phyloP scores from a whole-genome alignment of 2,888 invertebrate genomes.

The Pecten maximus region DNA sequence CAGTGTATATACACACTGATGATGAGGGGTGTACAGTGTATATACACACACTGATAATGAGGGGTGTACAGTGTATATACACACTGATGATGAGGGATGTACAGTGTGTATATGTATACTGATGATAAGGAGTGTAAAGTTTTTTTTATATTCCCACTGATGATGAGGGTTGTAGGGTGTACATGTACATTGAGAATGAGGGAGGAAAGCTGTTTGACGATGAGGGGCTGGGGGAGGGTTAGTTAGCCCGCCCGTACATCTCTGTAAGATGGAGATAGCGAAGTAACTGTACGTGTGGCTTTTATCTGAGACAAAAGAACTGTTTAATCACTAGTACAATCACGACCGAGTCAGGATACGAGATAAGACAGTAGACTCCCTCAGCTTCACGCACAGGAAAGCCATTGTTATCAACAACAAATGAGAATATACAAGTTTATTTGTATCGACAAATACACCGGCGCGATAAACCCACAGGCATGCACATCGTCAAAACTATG shows the following conservation, averaged over 20 bases:
- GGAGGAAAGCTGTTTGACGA: too few species aligned
- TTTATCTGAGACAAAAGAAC: slow-evolving; percentile 21
- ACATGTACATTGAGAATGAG: too few species aligned
- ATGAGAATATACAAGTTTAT: slow-evolving; percentile 35
- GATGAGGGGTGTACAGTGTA: too few species aligned
- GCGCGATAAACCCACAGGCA: slow-evolving; percentile 27
- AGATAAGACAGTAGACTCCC: not conserved
- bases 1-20: too few species aligned
- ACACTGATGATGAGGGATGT: too few species aligned
- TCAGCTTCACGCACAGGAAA: slow-evolving; percentile 26
- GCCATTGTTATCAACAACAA: slow-evolving; percentile 17
- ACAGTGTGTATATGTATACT: not conserved
- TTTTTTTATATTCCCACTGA: too few species aligned
- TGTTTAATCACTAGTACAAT: slow-evolving; percentile 18
- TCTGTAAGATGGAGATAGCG: slow-evolving; percentile 8
- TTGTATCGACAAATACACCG: slow-evolving; percentile 29
- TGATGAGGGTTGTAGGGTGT: too few species aligned
- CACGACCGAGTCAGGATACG: slow-evolving; percentile 8
- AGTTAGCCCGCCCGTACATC: not conserved
- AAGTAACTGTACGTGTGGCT: not conserved
- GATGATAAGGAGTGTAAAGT: not conserved
- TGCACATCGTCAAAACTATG: slow-evolving; percentile 23
- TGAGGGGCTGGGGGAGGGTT: not conserved
- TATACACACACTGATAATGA: too few species aligned
- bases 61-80: too few species aligned